Base-by-base conservation (phyloP, 1,140 invertebrate species). In the Drosophila varians region DNA sequence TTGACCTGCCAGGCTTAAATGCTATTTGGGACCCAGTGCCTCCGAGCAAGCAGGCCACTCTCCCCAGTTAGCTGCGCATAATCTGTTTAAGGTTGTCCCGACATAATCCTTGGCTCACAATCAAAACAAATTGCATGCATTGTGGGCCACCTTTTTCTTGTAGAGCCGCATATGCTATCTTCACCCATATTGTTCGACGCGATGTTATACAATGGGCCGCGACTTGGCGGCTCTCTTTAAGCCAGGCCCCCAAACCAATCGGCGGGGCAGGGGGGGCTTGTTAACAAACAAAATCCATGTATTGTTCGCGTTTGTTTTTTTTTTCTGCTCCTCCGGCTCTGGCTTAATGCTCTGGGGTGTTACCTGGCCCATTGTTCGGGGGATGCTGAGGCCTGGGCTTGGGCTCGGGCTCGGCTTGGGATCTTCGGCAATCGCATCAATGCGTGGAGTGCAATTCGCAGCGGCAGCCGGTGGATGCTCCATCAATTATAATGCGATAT, bases 401-500 rank as follows among this genome's bases (percentile, higher is more conserved):
- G 21, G 11, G 19, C 7, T 6, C 42, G 16, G 60, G 1, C 3
- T 56, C 56, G n/a, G n/a, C n/a, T n/a, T 53, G 4, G 12, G 16
- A 58, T 68, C 31, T 60, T 60, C 54, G 48, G 19, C 69, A 73
- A 72, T 65, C 54, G 70, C 75, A 47, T 54, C 68, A 68, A 21
- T 66, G 64, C 64, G 64, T 68, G 47, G 53, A 77, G 48, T 71
- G 52, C 71, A 55, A 79, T 60, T 86, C 48, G 65, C 57, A 43
- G 53, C 48, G 52, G 52, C 54, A 26, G 11, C 19, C 36, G 26
- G 45, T 66, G 23, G 21, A 28, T 16, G 73, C 65, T 74, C 62
- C 80, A 87, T 86, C 82, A 86, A 86, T 80, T 87, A 86, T 86
- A 80, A 80, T 86, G 62, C 53, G 76, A 87, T 86, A 86, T 80